Evolutionary conservation across 2,113 vertebrate species (phyloP), one percentile per base, ranked within the genome.

Genomic region (Lepidothrix coronata): DNA sequence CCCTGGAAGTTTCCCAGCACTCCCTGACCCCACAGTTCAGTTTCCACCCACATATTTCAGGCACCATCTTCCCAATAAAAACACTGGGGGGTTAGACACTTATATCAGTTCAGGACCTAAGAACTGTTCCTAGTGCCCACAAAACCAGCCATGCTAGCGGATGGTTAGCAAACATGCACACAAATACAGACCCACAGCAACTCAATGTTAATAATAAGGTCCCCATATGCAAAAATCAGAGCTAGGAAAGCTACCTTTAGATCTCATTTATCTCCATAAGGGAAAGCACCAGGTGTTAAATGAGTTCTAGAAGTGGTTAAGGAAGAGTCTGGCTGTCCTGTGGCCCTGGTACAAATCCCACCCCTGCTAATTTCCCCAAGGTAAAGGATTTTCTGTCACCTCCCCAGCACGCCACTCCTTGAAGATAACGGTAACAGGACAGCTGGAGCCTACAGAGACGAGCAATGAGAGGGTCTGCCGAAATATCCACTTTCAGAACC

Each of bases 1-100:
- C 37, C 24, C 27, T 10, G 1, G 4, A 43, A 31, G 49, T 5
- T 68, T 63, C 22, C 8, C 11, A 78, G 54, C 5, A 13, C 9
- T 28, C 41, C 5, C 5, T 6, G 5, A 59, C 4, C 5, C 55
- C 0, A 0, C 43, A 67, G 43, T 39, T 89, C 59, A 17, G 17
- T 41, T 81, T 87, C 37, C 57, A 48, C 1, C 0, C 16, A 63
- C 44, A 1, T 67, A 59, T 20, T 87, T 78, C 61, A 75, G 31
- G 9, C 10, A 66, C 5, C 15, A 28, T 31, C 4, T 52, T 85
- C 14, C 41, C 20, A 31, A 14, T 66, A 59, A 11, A 82, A 78
- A 49, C 15, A 24, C n/a, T 24, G 13, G 41, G 3, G 6, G 5
- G 19, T 63, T 54, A 71, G 19, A 39, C 2, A 10, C 22, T 43